Conservation (phyloP, 2,888 invertebrate species). For the Cephus pygmeus region DNA sequence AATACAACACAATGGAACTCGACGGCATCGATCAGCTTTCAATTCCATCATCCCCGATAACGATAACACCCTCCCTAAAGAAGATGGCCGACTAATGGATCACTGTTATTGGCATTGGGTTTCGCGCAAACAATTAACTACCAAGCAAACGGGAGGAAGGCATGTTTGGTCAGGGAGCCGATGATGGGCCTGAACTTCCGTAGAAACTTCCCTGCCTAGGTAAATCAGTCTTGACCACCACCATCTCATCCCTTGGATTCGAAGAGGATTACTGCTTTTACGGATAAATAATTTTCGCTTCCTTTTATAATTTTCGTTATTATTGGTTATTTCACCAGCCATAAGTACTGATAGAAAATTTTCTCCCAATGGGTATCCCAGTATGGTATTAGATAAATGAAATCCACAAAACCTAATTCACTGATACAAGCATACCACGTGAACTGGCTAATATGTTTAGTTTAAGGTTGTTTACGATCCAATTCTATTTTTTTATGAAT, state of each 20-base stretch:
- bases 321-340: neutral
- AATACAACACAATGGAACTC: neutral
- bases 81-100: neutral
- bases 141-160: neutral
- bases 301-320: neutral
- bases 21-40: neutral
- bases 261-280: neutral
- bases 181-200: neutral
- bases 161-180: neutral
- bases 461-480: neutral
- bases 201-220: neutral
- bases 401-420: neutral
- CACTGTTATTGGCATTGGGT: neutral
- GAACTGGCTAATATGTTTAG: neutral
- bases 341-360: neutral
- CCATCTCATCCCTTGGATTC: neutral
- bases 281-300: neutral
- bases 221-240: neutral
- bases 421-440: neutral
- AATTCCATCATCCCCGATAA: neutral
- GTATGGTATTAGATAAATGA: neutral
- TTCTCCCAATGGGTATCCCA: neutral
- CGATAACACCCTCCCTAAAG: neutral
- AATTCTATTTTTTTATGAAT: neutral
- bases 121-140: neutral